Base-by-base conservation (phyloP, 1,140 invertebrate species). In the Procambarus virginalis region DNA sequence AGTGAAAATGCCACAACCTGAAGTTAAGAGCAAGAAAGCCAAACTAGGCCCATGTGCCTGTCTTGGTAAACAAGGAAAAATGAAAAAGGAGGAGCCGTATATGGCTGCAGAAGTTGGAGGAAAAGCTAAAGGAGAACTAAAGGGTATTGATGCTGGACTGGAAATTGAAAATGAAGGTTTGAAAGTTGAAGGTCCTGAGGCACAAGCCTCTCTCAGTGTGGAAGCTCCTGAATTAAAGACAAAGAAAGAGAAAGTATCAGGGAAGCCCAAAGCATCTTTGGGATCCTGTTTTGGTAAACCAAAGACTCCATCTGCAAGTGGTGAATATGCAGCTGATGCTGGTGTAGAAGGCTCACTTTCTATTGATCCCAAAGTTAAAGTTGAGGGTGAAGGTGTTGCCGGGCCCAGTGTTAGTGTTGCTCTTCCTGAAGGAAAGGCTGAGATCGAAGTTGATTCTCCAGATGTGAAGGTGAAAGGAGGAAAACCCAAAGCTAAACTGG, bases 11-110 rank as follows among this genome's bases (percentile, higher is more conserved):
- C 81, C 81, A 79, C 5, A 77, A 20, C 73, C 82, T 34, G 60
- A 90, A 79, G 4, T 90, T 0, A 90, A 90, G 49, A 34, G 45
- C 46, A 90, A 90, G 64, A 90, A 90, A 46, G 60, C 75, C 14
- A 90, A 90, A 80, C 12, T 80, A 6, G 82, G 75, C 79, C 81
- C 82, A 84, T 84, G 81, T 84, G 82, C 89, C 17, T 90, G 89
- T 79, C 73, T 90, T 14, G 89, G 82, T 64, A 84, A 84, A 78
- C 55, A 76, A 75, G 68, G 73, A 22, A 86, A 91, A 86, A 34
- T 48, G 20, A 81, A 81, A 81, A 49, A 70, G 34, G 89, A 86
- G 22, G 84, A 86, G 49, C 84, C 84, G 51, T 83, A 91, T 64
- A 75, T 86, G 45, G 49, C 84, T 22, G 68, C 60, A 34, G 68